Evolutionary conservation across 2,888 invertebrate genomes (phyloP), one percentile per base, ranked within the genome.

Genomic region (Stictocephala bisonia): DNA sequence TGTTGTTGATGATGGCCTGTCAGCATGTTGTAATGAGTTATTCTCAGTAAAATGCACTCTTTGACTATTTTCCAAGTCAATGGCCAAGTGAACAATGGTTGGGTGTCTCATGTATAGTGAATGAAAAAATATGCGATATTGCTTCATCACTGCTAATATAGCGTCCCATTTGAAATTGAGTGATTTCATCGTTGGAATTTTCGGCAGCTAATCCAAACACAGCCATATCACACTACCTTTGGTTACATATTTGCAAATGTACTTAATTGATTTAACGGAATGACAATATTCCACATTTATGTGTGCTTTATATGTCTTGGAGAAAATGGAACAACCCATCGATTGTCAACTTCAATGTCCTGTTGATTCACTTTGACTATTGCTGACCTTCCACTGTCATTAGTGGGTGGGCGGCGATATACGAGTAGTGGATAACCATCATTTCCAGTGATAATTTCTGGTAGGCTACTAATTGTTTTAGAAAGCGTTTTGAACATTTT

Each of bases 251-350:
- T 83, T 83, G 76, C 81, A 83, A 75, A 84, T 79, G 74, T 83
- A 84, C 79, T 83, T 83, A 24, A 84, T 83, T 9, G 80, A 77
- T 71, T 83, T 82, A 0, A 85, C 82, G 0, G 83, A 84, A 78
- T 79, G 81, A 73, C 84, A 85, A 51, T 66, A 81, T 71, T 83
- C 74, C 41, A 75, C 75, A 64, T 75, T 77, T 78, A 80, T 80
- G 71, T 83, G 82, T 1, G 80, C 79, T 48, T 82, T 78, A 35
- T 73, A 79, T 31, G 64, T 78, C 15, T 80, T 76, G 15, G 77
- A 78, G 0, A 76, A 72, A 35, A 77, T 31, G 78, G 78, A 7
- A 79, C 77, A 31, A 79, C 48, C 77, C 77, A 79, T 56, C 75
- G n/a, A 69, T 79, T 78, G 48, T 78, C 78, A 50, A 78, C 31